A percentile compares a stretch with the other conserved stretches of the same genome.
Conservation (phyloP, 2,888 invertebrate species). For the Agonopterix heracliana region DNA sequence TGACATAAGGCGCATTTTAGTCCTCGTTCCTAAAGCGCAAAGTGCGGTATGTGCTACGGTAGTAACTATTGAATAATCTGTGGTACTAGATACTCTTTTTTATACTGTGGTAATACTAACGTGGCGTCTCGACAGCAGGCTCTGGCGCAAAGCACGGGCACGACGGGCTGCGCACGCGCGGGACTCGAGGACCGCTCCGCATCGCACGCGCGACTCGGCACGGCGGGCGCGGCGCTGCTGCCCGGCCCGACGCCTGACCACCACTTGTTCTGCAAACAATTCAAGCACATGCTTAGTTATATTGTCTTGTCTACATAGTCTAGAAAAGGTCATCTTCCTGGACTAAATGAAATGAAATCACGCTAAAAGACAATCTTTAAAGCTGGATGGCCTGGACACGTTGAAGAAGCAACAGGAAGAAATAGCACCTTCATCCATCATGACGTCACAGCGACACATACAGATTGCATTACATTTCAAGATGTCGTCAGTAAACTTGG, state of each 20-base stretch:
- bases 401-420: neutral
- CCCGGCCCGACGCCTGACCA: slow-evolving; percentile 63
- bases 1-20: too few species aligned
- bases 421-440: neutral
- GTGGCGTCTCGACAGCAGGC: slow-evolving; percentile 63
- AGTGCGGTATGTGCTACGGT: too few species aligned
- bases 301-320: too few species aligned
- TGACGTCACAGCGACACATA: too few species aligned
- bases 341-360: too few species aligned
- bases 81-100: too few species aligned
- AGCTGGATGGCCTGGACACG: neutral
- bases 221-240: slow-evolving; percentile 65
- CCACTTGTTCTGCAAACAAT: slow-evolving; percentile 54
- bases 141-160: slow-evolving; percentile 57
- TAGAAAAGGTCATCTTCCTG: too few species aligned
- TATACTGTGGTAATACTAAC: slow-evolving; percentile 50
- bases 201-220: slow-evolving; percentile 72
- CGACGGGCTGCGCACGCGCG: slow-evolving; percentile 48
- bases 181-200: slow-evolving; percentile 71
- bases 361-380: neutral
- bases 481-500: too few species aligned
- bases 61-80: too few species aligned
- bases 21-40: too few species aligned
- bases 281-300: neutral
- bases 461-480: too few species aligned